These are phyloP conservation scores for Sinohyriopsis cumingii DNA, from an alignment of 2,888 invertebrate genomes.

Conservation along the genomic window DNA sequence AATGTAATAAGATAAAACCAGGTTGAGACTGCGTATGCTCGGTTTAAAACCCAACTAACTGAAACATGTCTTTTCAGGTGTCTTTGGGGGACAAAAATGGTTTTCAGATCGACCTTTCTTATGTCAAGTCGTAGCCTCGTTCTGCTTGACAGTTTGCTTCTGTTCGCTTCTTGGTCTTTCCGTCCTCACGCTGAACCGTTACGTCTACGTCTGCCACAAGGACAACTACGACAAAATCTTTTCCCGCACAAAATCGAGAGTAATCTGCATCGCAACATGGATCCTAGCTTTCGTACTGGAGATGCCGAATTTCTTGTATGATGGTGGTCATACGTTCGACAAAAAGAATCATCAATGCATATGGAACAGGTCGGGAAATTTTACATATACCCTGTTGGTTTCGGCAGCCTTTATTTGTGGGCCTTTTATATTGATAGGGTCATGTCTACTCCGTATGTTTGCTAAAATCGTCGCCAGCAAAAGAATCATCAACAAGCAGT, in stretches of 20 bases:
- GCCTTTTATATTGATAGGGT: slow-evolving; percentile 48
- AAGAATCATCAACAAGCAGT: slow-evolving; percentile 6
- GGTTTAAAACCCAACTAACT: too few relatives aligned
- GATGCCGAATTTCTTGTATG: slow-evolving; percentile 59
- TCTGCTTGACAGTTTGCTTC: slow-evolving; percentile 64
- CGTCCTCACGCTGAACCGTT: slow-evolving; percentile 58
- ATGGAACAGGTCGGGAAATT: slow-evolving; percentile 60
- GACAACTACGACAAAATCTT: slow-evolving; percentile 45
- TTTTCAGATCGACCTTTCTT: slow-evolving; percentile 10
- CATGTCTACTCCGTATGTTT: slow-evolving; percentile 54
- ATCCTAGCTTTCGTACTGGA: slow-evolving; percentile 54
- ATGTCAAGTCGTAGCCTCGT: slow-evolving; percentile 53
- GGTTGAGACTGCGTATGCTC: too few relatives aligned
- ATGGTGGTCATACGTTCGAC: slow-evolving; percentile 63
- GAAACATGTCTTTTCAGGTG: too few relatives aligned
- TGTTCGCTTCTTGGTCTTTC: slow-evolving; percentile 61
- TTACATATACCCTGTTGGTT: slow-evolving; percentile 60
- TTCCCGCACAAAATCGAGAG: slow-evolving; percentile 31
- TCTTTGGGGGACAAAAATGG: too few relatives aligned
- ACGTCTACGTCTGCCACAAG: slow-evolving; percentile 51
- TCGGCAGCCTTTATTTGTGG: slow-evolving; percentile 46
- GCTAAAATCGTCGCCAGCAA: slow-evolving; percentile 48
- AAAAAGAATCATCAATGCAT: slow-evolving; percentile 61
- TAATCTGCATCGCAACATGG: slow-evolving; percentile 54
- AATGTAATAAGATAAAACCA: too few relatives aligned